Evolutionary conservation across 2,797 vertebrate genomes (phyloP), one percentile per base, ranked within the genome.

Genomic region (Tinamus major): DNA sequence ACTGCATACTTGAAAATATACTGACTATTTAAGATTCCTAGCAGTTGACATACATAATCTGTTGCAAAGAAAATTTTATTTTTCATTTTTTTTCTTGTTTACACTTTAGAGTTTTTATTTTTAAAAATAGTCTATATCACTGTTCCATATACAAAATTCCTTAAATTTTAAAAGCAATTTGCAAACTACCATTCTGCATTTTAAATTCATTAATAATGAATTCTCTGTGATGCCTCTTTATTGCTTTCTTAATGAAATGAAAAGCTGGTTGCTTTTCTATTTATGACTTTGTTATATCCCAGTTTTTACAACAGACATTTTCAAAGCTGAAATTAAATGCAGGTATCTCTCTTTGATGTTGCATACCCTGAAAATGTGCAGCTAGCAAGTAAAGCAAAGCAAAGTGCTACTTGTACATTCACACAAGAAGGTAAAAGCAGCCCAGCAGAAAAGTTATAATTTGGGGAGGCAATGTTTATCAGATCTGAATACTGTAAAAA

Each of bases 81-180:
- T 74, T 87, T 55, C 11, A 12, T 53, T 63, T 81, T 81, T 81
- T 11, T 6, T 1, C 9, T 70, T 56, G 8, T 64, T 94, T 80
- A 74, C 26, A 88, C 64, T 87, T 87, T 49, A 16, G 85, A 90
- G 20, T 58, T 23, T 71, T 83, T 93, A 4, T 42, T 90, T 89
- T 53, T 7, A 70, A 61, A 85, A 26, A 3, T 35, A 20, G 29
- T 70, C n/a, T 74, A 3, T 58, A 20, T 53, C 18, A 4, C 9
- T 87, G 15, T n/a, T 29, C 6, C 13, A 51, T 59, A 83, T 79
- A 67, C 27, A 1, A 85, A 79, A 89, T 35, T 48, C 6, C 63
- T 88, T 79, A 74, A 17, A 91, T 79, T 93, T 95, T 63, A 83
- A 85, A 78, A 88, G 15, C 10, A 49, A 61, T 86, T 92, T 85